Base-by-base conservation (phyloP, 1,140 invertebrate species). In the Drosophila triauraria region DNA sequence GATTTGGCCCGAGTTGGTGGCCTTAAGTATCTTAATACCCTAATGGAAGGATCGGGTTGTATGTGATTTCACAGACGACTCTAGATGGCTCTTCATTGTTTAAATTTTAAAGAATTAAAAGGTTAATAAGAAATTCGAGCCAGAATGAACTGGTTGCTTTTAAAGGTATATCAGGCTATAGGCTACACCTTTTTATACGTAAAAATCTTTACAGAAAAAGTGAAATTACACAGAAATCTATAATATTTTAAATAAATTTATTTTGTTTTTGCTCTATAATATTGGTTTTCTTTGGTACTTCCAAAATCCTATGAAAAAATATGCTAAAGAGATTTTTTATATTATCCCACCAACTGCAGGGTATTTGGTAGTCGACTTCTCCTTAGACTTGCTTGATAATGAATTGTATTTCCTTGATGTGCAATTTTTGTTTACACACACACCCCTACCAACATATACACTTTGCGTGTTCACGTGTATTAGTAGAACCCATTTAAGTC, bases 401-500 rank as follows among this genome's bases (percentile, higher is more conserved):
- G 44, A 70, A 42, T 71, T 72, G 53, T 72, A 50, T 71, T 72
- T 72, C 38, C 67, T 71, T 72, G 38, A 59, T 51, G 69, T 59
- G 67, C 54, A 38, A 44, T 35, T 72, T 71, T 58, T 57, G 43
- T 72, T 48, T 72, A 70, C 50, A 20, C 40, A 13, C 12, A 46
- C 32, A 43, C 6, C 12, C 8, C 25, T 5, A n/a, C n/a, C 25
- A 30, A 12, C 8, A 10, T 69, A 40, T 57, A 25, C 9, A 17
- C 12, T 23, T 47, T 6, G 58, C 15, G 6, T 23, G 23, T 6
- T 20, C 13, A 15, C 50, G 20, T 50, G n/a, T 23, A 10, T 42
- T 27, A 6, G 30, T 23, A 44, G 23, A 69, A 46, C 30, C 67
- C 38, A 44, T 65, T 64, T 30, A 54, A 46, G 67, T 46, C 32